Conservation (phyloP, 1,140 invertebrate genomes). For the Rhynchophorus ferrugineus region DNA sequence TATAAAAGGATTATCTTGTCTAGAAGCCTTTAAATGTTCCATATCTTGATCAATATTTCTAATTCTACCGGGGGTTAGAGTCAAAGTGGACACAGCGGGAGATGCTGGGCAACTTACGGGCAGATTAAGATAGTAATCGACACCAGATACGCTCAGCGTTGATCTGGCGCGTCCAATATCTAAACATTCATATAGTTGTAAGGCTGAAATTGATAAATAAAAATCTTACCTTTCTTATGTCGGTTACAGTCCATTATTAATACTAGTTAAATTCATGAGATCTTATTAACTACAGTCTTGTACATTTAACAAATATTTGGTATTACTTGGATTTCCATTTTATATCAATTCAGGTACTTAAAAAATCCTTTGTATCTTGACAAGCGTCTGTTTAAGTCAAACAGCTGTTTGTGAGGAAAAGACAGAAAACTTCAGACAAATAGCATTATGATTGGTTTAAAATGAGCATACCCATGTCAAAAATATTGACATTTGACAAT, state of each 20-base stretch:
- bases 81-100: slow-evolving; percentile 49
- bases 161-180: slow-evolving; percentile 35
- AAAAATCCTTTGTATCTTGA: neutral
- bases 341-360: neutral
- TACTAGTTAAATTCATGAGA: neutral
- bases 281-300: neutral
- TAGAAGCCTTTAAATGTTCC: slow-evolving; percentile 67
- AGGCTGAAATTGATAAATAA: neutral
- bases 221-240: neutral
- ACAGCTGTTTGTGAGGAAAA: neutral
- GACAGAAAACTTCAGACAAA: too few relatives aligned
- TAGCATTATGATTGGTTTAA: too few relatives aligned
- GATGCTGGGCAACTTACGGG: slow-evolving; percentile 35
- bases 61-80: slow-evolving; percentile 62
- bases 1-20: slow-evolving; percentile 77
- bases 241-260: neutral
- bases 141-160: slow-evolving; percentile 36
- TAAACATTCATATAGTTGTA: slow-evolving; percentile 12
- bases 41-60: slow-evolving; percentile 76
- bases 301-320: neutral
- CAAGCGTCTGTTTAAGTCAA: neutral
- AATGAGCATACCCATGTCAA: too few relatives aligned
- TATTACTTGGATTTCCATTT: neutral
- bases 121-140: slow-evolving; percentile 37
- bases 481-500: too few relatives aligned